Base-by-base conservation (phyloP, 2,113 vertebrate genomes). In the Lipophrys pholis region DNA sequence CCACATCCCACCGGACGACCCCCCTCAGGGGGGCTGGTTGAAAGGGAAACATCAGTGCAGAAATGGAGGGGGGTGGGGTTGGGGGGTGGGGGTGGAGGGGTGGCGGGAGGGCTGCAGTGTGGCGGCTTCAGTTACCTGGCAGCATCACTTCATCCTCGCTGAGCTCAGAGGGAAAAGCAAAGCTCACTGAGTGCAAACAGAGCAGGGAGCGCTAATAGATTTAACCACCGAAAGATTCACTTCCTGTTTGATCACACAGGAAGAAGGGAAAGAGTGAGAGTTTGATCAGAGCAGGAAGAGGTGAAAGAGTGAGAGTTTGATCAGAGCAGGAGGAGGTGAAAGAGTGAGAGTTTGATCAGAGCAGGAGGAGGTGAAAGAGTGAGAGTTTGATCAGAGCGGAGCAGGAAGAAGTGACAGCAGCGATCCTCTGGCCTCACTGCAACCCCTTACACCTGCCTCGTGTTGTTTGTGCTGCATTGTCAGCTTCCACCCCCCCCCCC, bases 31-130 rank as follows among this genome's bases (percentile, higher is more conserved):
- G 38, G 42, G 59, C 60, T 11, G 61, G 12, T 39, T 60, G 59
- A 77, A 82, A 80, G 65, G n/a, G 53, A 86, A 80, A 78, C 48
- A 55, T 80, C 69, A 67, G 58, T 60, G 77, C 8, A 41, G 21
- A 30, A 4, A 30, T 30, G 21, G 21, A 30, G 21, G 21, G 21
- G 57, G 50, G 49, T 78, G 45, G 55, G 21, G 2, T 30, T 0
- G 11, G 46, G 54, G 66, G 60, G 50, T 43, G 78, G 45, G 55
- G 21, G 1, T 30, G 0, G 11, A 40, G 54, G 60, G 46, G 49
- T 76, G 45, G 55, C 35, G 2, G 38, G 0, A 8, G 46, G 54
- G 62, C 41, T 53, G 16, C 76, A 6, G 43, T 5, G 12, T 11
- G 0, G 41, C 65, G 3, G 38, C 51, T 76, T 51, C 48, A 30